A percentile compares a stretch with the other conserved stretches of the same genome.
These are phyloP conservation scores for Hexactinellida sp. DNA, from an alignment of 37 sponge, comb jelly and placozoan genomes.

Conservation along the genomic window DNA sequence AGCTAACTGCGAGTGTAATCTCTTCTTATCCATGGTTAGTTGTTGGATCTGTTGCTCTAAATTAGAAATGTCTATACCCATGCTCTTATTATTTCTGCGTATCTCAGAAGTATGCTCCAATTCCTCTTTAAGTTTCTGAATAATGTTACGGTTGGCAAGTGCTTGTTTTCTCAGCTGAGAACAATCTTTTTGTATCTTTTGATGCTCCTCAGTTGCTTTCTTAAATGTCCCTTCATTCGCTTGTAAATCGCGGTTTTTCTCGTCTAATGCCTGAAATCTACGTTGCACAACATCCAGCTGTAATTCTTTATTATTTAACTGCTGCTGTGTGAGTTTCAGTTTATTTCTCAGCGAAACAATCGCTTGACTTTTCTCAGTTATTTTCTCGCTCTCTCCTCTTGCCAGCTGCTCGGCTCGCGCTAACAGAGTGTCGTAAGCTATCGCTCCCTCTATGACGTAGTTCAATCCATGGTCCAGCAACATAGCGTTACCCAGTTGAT, in stretches of 20 bases:
- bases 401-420: neutral
- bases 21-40: neutral
- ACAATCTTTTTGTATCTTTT: neutral
- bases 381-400: neutral
- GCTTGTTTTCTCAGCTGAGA: neutral
- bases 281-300: neutral
- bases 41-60: neutral
- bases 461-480: neutral
- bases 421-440: neutral
- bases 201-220: neutral
- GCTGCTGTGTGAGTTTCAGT: neutral
- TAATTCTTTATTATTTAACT: conserved; percentile 13
- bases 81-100: neutral
- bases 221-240: neutral
- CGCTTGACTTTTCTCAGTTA: neutral
- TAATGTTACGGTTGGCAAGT: neutral
- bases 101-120: conserved; percentile 6
- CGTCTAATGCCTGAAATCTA: neutral
- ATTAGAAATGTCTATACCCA: neutral
- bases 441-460: neutral
- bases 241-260: neutral
- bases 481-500: neutral
- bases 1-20: neutral
- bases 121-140: conserved; percentile 3
- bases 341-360: neutral